These are phyloP conservation scores for Prionace glauca DNA, from an alignment of 2,797 vertebrate species.

Conservation along the genomic window DNA sequence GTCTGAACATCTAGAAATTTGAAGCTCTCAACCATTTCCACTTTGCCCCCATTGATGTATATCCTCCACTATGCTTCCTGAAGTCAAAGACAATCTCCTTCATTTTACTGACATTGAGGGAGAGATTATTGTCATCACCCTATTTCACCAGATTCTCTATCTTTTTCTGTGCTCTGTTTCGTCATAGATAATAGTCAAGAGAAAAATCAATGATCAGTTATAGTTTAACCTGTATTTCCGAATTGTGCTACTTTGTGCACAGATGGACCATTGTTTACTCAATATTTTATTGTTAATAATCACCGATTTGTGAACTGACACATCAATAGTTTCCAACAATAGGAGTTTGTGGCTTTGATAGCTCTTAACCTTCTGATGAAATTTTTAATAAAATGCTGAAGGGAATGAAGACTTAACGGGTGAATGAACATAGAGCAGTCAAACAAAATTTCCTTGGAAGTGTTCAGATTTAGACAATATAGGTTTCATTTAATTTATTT, in stretches of 20 bases:
- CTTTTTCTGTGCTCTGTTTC: no score
- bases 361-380: background rate
- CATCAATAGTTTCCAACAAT: constrained; percentile 27
- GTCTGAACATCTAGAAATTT: no score
- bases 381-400: constrained; percentile 25
- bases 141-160: no score
- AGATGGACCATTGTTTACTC: background rate
- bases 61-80: no score
- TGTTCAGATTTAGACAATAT: background rate
- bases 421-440: background rate
- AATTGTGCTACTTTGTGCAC: background rate
- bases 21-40: no score
- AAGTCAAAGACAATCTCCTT: no score
- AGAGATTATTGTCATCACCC: no score
- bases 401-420: constrained; percentile 18
- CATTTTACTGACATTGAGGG: no score
- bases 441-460: constrained; percentile 1
- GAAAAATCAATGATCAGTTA: background rate
- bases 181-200: no score
- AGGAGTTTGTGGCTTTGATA: constrained; percentile 10
- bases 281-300: background rate
- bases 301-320: background rate
- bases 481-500: background rate
- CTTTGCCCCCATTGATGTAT: no score
- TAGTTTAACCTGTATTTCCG: background rate